phyloP scores from a whole-genome alignment of 2,113 vertebrate species.

The Nerophis ophidion region DNA sequence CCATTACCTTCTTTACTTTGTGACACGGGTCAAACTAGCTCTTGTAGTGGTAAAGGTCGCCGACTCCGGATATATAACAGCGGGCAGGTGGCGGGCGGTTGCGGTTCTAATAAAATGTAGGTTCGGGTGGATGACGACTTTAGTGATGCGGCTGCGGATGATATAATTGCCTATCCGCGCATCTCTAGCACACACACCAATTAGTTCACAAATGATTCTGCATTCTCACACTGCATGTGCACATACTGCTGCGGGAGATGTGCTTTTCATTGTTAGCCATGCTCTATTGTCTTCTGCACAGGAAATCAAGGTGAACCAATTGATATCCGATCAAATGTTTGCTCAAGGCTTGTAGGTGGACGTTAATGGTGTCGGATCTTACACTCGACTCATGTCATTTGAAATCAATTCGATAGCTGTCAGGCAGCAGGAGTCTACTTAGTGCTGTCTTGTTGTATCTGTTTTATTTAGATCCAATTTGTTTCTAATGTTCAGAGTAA shows the following conservation, averaged over 20 bases:
- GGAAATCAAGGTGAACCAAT: conserved; percentile 24
- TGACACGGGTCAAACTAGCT: no score
- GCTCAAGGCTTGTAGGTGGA: conserved; percentile 4
- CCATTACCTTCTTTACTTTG: no score
- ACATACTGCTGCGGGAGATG: background rate
- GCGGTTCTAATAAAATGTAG: no score
- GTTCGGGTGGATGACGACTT: no score
- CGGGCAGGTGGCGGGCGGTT: no score
- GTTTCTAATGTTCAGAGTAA: conserved; percentile 19
- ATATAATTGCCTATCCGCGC: no score
- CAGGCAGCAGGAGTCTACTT: background rate
- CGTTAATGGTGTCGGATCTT: conserved; percentile 10
- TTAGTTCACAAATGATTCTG: conserved; percentile 22
- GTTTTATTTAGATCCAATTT: background rate
- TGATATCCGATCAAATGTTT: conserved; percentile 9
- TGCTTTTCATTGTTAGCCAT: conserved; percentile 1
- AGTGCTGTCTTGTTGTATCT: background rate
- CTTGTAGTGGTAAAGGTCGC: no score
- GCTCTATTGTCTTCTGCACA: conserved; percentile 15
- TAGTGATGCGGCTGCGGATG: no score
- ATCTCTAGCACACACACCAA: conserved; percentile 13
- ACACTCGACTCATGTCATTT: conserved; percentile 14
- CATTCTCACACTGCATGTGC: conserved; percentile 10
- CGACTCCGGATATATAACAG: no score
- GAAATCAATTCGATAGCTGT: conserved; percentile 22